phyloP scores from a whole-genome alignment of 2,797 vertebrate species.

The Amphiprion clarkii region DNA sequence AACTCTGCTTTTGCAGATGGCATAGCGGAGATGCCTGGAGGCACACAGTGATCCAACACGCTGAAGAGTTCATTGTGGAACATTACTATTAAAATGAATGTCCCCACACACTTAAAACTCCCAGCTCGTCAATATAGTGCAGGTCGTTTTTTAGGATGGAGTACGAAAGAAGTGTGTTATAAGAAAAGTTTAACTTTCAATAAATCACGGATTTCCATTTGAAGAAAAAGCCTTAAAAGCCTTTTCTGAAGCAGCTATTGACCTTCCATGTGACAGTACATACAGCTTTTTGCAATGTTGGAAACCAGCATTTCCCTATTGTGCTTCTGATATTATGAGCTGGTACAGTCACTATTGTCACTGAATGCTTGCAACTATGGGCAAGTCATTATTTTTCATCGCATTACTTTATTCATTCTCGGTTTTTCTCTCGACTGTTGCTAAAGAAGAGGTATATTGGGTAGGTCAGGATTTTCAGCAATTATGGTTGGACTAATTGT shows the following conservation, averaged over 20 bases:
- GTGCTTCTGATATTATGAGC: conserved; percentile 38
- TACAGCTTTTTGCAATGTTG: conserved; percentile 38
- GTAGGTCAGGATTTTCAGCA: too few relatives aligned
- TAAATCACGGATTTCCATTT: conserved; percentile 34
- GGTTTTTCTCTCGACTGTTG: conserved; percentile 27
- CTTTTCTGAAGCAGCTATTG: conserved; percentile 45
- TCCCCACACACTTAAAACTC: conserved; percentile 4
- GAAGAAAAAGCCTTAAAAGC: conserved; percentile 25
- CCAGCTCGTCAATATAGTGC: background rate
- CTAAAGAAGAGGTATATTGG: background rate
- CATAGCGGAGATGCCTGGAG: conserved; percentile 16
- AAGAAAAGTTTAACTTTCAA: conserved; percentile 24
- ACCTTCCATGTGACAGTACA: conserved; percentile 26
- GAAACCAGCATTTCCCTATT: conserved; percentile 13
- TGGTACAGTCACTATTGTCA: conserved; percentile 40
- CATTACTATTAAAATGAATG: conserved; percentile 47
- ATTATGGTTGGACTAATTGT: too few relatives aligned
- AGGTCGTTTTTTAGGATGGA: background rate
- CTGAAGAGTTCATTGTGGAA: conserved; percentile 36
- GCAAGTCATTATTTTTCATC: conserved; percentile 24
- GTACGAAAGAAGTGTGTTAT: background rate
- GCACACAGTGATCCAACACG: background rate
- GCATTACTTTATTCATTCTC: conserved; percentile 30
- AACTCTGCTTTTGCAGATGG: too few relatives aligned
- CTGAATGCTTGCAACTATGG: conserved; percentile 24